Percentiles rank a stretch among this genome's conserved stretches.
Evolutionary conservation across 1,140 invertebrate genomes (phyloP).

Genomic region (Steinernema khuongi): DNA sequence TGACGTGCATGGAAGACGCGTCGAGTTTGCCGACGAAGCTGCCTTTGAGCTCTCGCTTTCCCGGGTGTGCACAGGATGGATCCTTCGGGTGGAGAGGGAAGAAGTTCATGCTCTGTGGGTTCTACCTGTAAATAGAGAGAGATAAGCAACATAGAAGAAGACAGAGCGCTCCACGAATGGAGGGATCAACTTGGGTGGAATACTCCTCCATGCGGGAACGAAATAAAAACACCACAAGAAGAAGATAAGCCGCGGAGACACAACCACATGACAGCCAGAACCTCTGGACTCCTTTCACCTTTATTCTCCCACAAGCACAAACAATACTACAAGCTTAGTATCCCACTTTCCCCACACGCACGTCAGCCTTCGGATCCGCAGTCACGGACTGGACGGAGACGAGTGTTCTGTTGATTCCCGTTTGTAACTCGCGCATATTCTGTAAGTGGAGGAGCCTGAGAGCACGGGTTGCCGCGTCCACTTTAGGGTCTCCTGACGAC

Average conservation of each 20-base stretch:
- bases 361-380: slow-evolving; percentile 93
- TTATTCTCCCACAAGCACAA: background rate
- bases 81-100: too few species aligned
- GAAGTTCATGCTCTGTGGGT: too few species aligned
- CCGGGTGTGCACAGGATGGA: too few species aligned
- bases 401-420: slow-evolving; percentile 85
- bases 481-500: background rate
- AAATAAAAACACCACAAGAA: too few species aligned
- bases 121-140: too few species aligned
- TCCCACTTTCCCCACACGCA: slow-evolving; percentile 85
- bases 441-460: slow-evolving; percentile 81
- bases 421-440: slow-evolving; percentile 78
- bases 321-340: background rate
- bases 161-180: too few species aligned
- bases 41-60: background rate
- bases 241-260: background rate
- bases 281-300: background rate
- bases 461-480: background rate
- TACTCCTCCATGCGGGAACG: too few species aligned
- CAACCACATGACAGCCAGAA: background rate
- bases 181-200: too few species aligned
- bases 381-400: slow-evolving; percentile 84
- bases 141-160: too few species aligned
- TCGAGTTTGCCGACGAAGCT: background rate
- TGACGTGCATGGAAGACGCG: background rate